phyloP scores from a whole-genome alignment of 2,797 vertebrate genomes.

The Rhynchonycteris naso region DNA sequence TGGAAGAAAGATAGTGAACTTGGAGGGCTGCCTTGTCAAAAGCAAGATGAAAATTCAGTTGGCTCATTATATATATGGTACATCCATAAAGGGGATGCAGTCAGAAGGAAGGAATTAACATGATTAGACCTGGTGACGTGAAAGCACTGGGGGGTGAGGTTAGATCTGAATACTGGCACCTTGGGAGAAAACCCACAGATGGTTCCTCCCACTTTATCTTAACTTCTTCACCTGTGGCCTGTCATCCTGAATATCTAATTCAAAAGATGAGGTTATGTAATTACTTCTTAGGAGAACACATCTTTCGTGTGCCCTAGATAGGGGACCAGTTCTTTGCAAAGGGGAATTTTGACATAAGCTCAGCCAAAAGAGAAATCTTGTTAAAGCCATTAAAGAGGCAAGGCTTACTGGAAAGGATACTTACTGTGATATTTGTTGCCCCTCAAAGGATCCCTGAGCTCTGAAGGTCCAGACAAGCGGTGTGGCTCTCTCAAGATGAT shows the following conservation, averaged over 20 bases:
- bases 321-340: not conserved
- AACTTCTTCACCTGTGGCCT: not conserved
- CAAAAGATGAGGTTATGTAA: not conserved
- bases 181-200: not conserved
- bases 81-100: not conserved
- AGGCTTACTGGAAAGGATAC: not conserved
- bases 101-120: not conserved
- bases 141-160: not conserved
- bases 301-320: not conserved
- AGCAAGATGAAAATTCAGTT: not conserved
- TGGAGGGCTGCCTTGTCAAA: not conserved
- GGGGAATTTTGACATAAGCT: not conserved
- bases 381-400: not conserved
- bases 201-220: not conserved
- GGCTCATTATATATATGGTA: not conserved
- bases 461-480: not conserved
- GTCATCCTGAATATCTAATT: not conserved
- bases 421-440: not conserved
- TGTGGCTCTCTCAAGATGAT: not conserved
- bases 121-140: not conserved
- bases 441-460: not conserved
- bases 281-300: not conserved
- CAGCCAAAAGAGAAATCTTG: not conserved
- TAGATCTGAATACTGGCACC: not conserved
- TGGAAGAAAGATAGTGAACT: conserved; percentile 20